Evolutionary conservation across 1,140 invertebrate genomes (phyloP), one percentile per base, ranked within the genome.

Genomic region (Neodiprion virginianus): DNA sequence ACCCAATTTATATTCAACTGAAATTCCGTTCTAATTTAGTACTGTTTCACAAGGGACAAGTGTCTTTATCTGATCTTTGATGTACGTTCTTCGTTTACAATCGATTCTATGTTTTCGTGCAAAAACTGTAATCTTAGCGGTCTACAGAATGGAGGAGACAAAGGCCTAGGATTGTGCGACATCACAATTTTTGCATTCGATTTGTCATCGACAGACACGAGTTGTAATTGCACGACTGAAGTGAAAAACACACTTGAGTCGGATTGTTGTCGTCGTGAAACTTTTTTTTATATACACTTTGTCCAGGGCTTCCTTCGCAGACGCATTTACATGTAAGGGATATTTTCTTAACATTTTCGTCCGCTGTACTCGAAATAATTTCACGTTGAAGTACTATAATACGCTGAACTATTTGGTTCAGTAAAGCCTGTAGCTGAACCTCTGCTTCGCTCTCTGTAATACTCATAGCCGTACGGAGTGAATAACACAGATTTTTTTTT

Each of bases 81-180:
- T 69, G 69, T 77, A 14, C 72, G 28, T 66, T 75, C 78, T 80
- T 85, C 79, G 61, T 79, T 69, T n/a, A 77, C 72, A 72, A 77
- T 83, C 66, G 75, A 71, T 72, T 81, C 75, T 17, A 73, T 79
- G 9, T 75, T 77, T 77, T 84, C 81, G 72, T 83, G 80, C 23
- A 80, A 23, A 79, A 82, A 82, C 69, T 76, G 70, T 61, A 86
- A 75, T 74, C 72, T 78, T 61, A 85, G 80, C 3, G 79, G 82
- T 69, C 82, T 73, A 77, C 82, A 85, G 81, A 79, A 85, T 73
- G 78, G 70, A 28, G 82, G 74, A 10, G 83, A 86, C 48, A 79
- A 85, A 69, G 84, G 80, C 68, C 75, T 77, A 70, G 75, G 76
- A 81, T 85, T 86, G 78, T 80, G 75, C 80, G 82, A 85, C 50